A percentile compares a stretch with the other conserved stretches of the same genome.
Evolutionary conservation across 2,797 vertebrate genomes (phyloP).

Genomic region (Phoxinus dragarum): DNA sequence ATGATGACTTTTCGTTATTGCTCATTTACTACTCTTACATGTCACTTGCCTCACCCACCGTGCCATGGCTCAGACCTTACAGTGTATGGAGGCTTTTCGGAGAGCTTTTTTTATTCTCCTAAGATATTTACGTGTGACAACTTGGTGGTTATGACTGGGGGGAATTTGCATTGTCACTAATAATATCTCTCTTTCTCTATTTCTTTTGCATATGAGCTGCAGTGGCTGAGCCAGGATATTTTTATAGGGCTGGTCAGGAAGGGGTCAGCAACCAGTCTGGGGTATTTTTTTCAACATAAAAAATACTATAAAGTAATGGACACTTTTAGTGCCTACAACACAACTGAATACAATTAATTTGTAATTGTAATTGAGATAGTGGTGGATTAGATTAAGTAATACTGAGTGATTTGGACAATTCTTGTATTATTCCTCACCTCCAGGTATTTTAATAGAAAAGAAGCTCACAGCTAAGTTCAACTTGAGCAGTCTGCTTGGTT

Average conservation of each 20-base stretch:
- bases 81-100: too few species aligned
- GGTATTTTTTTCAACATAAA: neutral
- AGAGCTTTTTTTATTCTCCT: neutral
- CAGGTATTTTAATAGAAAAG: neutral
- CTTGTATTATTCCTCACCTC: neutral
- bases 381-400: neutral
- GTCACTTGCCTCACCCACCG: too few species aligned
- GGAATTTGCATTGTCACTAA: constrained; percentile 6
- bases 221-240: neutral
- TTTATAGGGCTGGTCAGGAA: neutral
- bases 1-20: too few species aligned
- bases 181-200: neutral
- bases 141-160: neutral
- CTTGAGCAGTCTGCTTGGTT: neutral
- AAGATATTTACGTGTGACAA: constrained; percentile 25
- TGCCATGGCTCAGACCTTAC: too few species aligned
- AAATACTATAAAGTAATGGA: neutral
- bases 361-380: neutral
- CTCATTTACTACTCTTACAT: too few species aligned
- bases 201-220: neutral
- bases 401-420: neutral
- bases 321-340: neutral
- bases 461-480: neutral
- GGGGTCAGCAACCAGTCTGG: neutral
- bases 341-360: neutral